phyloP scores from a whole-genome alignment of 2,797 vertebrate genomes.

The Ibycter americanus region DNA sequence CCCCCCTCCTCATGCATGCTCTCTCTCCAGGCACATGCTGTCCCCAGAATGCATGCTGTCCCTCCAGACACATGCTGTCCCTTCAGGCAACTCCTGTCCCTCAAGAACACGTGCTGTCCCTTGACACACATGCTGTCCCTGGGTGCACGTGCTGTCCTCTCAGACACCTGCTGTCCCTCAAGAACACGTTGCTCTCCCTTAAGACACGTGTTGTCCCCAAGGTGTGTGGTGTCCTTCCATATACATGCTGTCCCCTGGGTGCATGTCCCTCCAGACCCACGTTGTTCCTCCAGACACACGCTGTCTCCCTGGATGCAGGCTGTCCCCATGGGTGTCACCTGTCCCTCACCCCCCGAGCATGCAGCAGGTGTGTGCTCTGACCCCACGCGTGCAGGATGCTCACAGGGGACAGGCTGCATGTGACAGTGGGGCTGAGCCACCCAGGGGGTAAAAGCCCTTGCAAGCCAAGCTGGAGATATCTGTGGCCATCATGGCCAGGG shows the following conservation, averaged over 20 bases:
- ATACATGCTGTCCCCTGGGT: neutral
- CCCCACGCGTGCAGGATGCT: neutral
- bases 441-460: neutral
- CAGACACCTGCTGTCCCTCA: neutral
- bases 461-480: neutral
- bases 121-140: neutral
- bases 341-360: neutral
- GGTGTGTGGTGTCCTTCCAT: neutral
- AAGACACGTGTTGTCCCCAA: neutral
- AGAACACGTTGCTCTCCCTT: neutral
- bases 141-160: neutral
- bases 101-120: neutral
- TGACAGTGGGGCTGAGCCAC: neutral
- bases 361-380: neutral
- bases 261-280: neutral
- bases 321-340: neutral
- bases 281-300: neutral
- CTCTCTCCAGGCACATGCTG: neutral
- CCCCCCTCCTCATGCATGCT: neutral
- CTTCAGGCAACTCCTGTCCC: neutral
- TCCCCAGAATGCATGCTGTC: neutral
- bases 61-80: neutral
- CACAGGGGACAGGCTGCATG: neutral
- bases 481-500: neutral
- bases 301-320: neutral